Evolutionary conservation across 1,140 invertebrate species (phyloP).

Genomic region (Drosophila santomea): DNA sequence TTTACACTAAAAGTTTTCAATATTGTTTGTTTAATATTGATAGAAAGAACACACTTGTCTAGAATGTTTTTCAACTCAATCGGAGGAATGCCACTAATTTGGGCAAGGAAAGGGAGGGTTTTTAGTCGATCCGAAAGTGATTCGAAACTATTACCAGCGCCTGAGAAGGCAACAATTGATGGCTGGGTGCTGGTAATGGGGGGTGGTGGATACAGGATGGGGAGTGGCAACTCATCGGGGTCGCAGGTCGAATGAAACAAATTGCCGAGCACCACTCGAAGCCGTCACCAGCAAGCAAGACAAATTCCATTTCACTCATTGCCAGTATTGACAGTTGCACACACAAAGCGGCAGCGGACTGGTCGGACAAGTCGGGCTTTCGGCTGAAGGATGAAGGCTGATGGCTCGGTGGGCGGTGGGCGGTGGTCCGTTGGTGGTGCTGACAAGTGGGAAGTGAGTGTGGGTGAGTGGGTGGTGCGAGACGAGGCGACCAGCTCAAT

Average conservation of each 20-base stretch:
- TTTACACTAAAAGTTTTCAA: too few species aligned
- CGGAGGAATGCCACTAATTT: not conserved
- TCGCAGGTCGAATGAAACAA: conserved; percentile 53
- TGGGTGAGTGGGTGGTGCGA: not conserved
- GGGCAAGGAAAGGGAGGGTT: not conserved
- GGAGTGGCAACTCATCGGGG: not conserved
- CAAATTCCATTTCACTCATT: conserved; percentile 79
- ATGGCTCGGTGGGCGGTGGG: conserved; percentile 2
- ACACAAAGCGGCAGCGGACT: conserved; percentile 14
- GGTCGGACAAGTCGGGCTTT: not conserved
- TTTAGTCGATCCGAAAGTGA: conserved; percentile 50
- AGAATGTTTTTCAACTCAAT: not conserved
- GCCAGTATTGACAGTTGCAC: conserved; percentile 72
- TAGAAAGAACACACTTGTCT: too few species aligned
- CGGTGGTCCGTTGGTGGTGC: conserved; percentile 1
- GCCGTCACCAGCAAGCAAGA: conserved; percentile 73
- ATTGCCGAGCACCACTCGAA: conserved; percentile 58
- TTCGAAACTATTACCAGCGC: conserved; percentile 66
- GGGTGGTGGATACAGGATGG: not conserved
- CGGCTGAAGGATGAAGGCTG: conserved; percentile 2
- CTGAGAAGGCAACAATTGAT: conserved; percentile 34
- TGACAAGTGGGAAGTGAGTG: not conserved
- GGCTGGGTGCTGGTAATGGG: not conserved
- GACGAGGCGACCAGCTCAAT: conserved; percentile 31
- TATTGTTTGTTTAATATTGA: too few species aligned